These are phyloP conservation scores for Trachops cirrhosus DNA, from an alignment of 2,797 vertebrate species.

Conservation along the genomic window DNA sequence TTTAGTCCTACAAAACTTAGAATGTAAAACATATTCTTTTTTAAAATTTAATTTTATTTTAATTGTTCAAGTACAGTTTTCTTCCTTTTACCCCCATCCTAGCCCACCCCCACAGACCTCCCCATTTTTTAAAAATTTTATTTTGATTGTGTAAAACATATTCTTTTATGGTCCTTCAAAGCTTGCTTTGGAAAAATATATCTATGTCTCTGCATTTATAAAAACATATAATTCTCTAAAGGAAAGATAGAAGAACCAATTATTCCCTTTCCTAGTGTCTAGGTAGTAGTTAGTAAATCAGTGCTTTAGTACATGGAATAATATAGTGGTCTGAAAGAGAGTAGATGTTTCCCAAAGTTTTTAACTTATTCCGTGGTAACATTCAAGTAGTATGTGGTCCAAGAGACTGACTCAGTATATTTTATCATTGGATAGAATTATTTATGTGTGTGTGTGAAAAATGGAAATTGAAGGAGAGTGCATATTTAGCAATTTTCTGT, in stretches of 20 bases:
- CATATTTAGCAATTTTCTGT: background rate
- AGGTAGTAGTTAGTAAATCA: conserved; percentile 46
- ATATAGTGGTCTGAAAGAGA: background rate
- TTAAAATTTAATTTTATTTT: too few relatives aligned
- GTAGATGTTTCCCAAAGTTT: background rate
- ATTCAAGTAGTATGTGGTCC: background rate
- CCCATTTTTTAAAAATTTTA: too few relatives aligned
- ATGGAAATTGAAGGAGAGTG: background rate
- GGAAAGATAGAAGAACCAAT: conserved; percentile 16
- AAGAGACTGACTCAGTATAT: background rate
- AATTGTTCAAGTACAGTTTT: too few relatives aligned
- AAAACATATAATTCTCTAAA: conserved; percentile 63
- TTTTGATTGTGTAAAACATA: background rate
- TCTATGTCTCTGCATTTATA: conserved; percentile 38
- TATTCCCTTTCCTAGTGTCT: conserved; percentile 35
- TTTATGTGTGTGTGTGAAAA: background rate
- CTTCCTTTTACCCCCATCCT: too few relatives aligned
- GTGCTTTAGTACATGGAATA: background rate
- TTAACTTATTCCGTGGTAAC: background rate
- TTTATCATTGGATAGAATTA: background rate
- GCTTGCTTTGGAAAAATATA: conserved; percentile 40
- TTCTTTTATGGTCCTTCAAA: conserved; percentile 19
- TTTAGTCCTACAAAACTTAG: conserved; percentile 44
- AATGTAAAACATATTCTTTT: background rate
- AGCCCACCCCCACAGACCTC: too few relatives aligned